Base-by-base conservation (phyloP, 2,888 invertebrate genomes). In the Agriopis aurantiaria region DNA sequence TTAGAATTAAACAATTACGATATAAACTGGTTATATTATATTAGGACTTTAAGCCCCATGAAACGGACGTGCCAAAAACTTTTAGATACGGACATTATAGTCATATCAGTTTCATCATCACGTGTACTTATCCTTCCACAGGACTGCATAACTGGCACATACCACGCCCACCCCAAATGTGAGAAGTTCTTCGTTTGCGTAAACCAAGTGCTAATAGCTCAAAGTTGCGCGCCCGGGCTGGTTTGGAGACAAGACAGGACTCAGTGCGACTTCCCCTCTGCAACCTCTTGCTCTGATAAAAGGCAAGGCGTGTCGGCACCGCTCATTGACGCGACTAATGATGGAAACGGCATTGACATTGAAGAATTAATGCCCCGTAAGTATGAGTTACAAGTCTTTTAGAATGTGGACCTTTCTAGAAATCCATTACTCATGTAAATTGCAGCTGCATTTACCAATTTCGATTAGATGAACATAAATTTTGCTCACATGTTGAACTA, bases 171-270 rank as follows among this genome's bases (percentile, higher is more conserved):
- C 80, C 95, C 96, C 0, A 95, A 96, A 61, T 98, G 98, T 81
- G 96, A 96, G 65, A 96, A 95, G 79, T 98, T 97, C 88, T 96
- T 96, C 80, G 96, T 98, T 23, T 98, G 98, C 84, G 96, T 97
- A 10, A 97, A 97, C 85, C 96, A 96, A 0, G 88, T 95, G n/a
- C 88, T 97, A 62, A 94, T 97, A 3, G 89, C 96, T 0, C 97
- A 96, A 80, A 95, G 95, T 66, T 98, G 98, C 82, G 97, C 97
- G 0, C 96, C 97, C 0, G 97, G 97, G 0, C 93, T 98, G 1
- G 96, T 96, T 71, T 98, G 97, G 96, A 96, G 96, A 78, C 92
- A 95, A 8, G 93, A 96, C 8, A 91, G 92, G 7, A 94, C 95
- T 12, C 96, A 96, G 80, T 98, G 98, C 82, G 97, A 98, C 87